Percentiles rank a stretch among this genome's conserved stretches.
phyloP scores from a whole-genome alignment of 2,888 invertebrate genomes.

The Leptopilina myrica region DNA sequence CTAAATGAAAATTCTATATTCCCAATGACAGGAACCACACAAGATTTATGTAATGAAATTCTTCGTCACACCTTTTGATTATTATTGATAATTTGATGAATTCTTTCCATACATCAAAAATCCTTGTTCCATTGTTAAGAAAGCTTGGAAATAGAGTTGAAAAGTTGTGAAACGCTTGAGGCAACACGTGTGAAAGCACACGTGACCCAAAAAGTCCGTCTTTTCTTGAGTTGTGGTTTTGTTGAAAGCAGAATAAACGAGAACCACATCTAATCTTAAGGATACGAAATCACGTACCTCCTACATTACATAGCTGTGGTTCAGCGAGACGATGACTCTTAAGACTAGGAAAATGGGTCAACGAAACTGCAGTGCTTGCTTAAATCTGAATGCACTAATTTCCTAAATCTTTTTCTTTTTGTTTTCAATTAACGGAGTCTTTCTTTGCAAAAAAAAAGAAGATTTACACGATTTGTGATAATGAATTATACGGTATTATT shows the following conservation, averaged over 20 bases:
- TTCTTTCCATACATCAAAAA: no score
- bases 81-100: no score
- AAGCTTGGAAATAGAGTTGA: not conserved
- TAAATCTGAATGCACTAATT: no score
- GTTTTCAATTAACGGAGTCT: not conserved
- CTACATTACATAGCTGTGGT: constrained; percentile 14
- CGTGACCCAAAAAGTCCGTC: constrained; percentile 7
- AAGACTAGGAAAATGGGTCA: no score
- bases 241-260: constrained; percentile 27
- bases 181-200: constrained; percentile 24
- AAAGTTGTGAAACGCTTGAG: not conserved
- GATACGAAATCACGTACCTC: constrained; percentile 6
- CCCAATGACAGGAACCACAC: no score
- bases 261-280: constrained; percentile 11
- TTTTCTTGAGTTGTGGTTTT: not conserved
- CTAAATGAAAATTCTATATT: no score
- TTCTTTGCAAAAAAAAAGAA: not conserved
- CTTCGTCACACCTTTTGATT: no score
- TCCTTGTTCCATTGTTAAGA: no score
- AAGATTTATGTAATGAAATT: no score
- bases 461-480: not conserved
- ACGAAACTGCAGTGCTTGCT: no score
- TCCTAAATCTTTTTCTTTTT: not conserved
- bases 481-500: not conserved
- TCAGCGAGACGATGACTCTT: not conserved